A percentile compares a stretch with the other conserved stretches of the same genome.
These are phyloP conservation scores for Nomada fucata DNA, from an alignment of 2,888 invertebrate species.

Conservation along the genomic window DNA sequence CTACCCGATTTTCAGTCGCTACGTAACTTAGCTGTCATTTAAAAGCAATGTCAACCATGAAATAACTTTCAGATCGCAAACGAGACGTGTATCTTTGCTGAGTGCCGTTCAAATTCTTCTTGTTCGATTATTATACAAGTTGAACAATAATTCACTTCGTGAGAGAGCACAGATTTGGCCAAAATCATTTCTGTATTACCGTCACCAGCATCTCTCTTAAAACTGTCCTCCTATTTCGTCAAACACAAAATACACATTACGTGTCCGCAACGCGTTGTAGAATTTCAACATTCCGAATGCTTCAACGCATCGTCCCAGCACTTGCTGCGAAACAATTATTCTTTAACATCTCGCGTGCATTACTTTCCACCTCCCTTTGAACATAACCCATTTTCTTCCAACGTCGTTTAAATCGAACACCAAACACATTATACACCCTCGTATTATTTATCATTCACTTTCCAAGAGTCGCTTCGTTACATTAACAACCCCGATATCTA, in stretches of 20 bases:
- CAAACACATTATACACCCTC: not conserved
- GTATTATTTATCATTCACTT: not conserved
- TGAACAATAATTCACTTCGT: not conserved
- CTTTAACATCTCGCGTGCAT: not conserved
- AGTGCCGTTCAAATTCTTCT: conserved; percentile 1
- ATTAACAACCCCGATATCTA: no score
- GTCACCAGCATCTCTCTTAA: not conserved
- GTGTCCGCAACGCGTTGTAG: no score
- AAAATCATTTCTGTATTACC: not conserved
- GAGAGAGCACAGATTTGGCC: not conserved
- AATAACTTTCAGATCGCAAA: not conserved
- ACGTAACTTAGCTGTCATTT: not conserved
- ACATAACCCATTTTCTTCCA: not conserved
- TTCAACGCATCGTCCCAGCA: not conserved
- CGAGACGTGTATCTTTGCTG: conserved; percentile 1
- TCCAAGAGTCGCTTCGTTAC: not conserved
- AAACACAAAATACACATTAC: not conserved
- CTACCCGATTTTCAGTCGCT: not conserved
- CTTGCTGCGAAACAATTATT: not conserved
- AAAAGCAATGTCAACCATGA: no score
- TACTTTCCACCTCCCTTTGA: not conserved
- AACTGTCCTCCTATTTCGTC: not conserved
- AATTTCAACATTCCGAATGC: conserved; percentile 2
- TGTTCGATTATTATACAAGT: not conserved
- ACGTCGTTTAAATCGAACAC: not conserved